Base-by-base conservation (phyloP, 2,888 invertebrate species). In the Drosophila subquinaria region DNA sequence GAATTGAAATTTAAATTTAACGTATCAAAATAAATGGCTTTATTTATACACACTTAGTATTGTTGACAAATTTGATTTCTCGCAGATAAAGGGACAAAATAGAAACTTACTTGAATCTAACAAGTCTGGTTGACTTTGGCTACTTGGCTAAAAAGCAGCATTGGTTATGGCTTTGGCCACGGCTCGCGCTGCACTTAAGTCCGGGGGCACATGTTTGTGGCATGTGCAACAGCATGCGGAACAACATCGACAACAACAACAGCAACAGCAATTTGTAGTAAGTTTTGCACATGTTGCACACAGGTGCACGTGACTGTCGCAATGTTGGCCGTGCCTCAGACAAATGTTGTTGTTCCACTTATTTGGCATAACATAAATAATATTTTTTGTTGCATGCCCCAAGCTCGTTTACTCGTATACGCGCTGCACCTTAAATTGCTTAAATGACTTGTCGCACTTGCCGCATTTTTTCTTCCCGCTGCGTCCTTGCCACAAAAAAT, bases 381-480 rank as follows among this genome's bases (percentile, higher is more conserved):
- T 73, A 70, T 69, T 72, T 63, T 63, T 53, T 35, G 30, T 61
- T 50, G 42, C 69, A 66, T 73, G 65, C 42, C 69, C 55, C 59
- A 35, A 51, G 63, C 59, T 61, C 27, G 27, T 27, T 27, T 43
- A 40, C 36, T 10, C 10, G 20, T 11, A 11, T 11, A 43, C 33
- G n/a, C 36, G 69, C 63, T 45, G 74, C 70, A 69, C 60, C 70
- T 79, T 77, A 77, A 85, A 88, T 76, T 74, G 61, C 68, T 76
- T 76, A 66, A 82, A 85, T 69, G 75, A 82, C 75, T 82, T 84
- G 82, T 71, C 69, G 72, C 83, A 74, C 65, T 71, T 64, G 57
- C 56, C 53, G 35, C 61, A 61, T 52, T 61, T 60, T 76, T 23
- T 23, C 4, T 48, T 47, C 13, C 53, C 38, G 48, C 35, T 35